phyloP scores from a whole-genome alignment of 2,797 vertebrate species.

The Artibeus lituratus region DNA sequence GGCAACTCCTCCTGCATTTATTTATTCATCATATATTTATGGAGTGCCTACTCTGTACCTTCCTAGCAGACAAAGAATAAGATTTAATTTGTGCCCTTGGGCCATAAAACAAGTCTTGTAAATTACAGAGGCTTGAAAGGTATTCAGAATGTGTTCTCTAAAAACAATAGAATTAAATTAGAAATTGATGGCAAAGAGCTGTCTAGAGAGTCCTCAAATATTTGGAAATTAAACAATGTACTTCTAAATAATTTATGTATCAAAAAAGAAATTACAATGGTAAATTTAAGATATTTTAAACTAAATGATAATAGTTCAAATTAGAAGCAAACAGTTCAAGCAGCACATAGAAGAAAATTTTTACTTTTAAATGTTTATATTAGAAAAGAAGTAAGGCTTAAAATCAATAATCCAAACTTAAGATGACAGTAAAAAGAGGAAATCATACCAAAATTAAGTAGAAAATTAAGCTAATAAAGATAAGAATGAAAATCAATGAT shows the following conservation, averaged over 20 bases:
- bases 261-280: background rate
- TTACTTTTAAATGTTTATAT: background rate
- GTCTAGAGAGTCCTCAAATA: background rate
- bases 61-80: background rate
- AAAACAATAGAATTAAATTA: background rate
- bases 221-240: background rate
- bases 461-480: background rate
- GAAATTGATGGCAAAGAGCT: background rate
- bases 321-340: background rate
- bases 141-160: background rate
- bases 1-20: background rate
- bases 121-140: background rate
- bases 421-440: background rate
- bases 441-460: background rate
- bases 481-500: background rate
- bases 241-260: conserved; percentile 15
- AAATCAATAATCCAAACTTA: background rate
- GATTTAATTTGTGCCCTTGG: background rate
- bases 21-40: background rate
- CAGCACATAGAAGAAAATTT: background rate
- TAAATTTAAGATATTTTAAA: conserved; percentile 33
- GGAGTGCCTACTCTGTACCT: background rate
- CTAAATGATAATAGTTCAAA: background rate
- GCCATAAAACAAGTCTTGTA: background rate
- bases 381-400: background rate